Evolutionary conservation across 2,113 vertebrate species (phyloP), one percentile per base, ranked within the genome.

Genomic region (Alaudala cheleensis): DNA sequence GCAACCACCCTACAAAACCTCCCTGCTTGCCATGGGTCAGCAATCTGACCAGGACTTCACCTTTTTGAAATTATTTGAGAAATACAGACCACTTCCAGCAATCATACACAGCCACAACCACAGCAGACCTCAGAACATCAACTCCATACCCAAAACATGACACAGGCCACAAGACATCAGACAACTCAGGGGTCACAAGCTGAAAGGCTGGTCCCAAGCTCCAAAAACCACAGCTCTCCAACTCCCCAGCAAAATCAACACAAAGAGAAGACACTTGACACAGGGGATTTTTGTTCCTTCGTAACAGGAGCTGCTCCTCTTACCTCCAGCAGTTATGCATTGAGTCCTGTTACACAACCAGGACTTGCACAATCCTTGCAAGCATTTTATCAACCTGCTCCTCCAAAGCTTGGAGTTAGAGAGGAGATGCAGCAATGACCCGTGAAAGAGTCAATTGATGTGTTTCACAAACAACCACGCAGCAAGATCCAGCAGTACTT

Each of bases 341-440:
- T 4, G 50, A 78, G 67, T 66, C 67, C 60, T 86, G 58, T 97
- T 95, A 83, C 80, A 86, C 88, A 95, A 96, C 14, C 76, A 58
- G 56, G 60, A 31, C 88, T 95, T 97, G 95, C 96, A 95, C 88
- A 96, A 94, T 51, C 83, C 91, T 86, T 8, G 3, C 60, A 81
- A 80, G 39, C 44, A 37, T 56, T 94, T 87, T 78, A 94, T 89
- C 87, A 89, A 37, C 76, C 33, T 57, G 39, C 71, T 90, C 76
- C 64, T 92, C 64, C 76, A 83, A 78, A 88, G 88, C 72, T 14
- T 51, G 71, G 21, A 88, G 58, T 33, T 31, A 24, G 57, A 73
- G 57, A 25, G 44, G 86, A 66, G 86, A 66, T 54, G 72, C 82
- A 92, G 81, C 54, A 72, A 31, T 29, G 82, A 92, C 88, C 94